A percentile compares a stretch with the other conserved stretches of the same genome.
These are phyloP conservation scores for Saccostrea cuccullata DNA, from an alignment of 1,140 invertebrate genomes.

Conservation along the genomic window DNA sequence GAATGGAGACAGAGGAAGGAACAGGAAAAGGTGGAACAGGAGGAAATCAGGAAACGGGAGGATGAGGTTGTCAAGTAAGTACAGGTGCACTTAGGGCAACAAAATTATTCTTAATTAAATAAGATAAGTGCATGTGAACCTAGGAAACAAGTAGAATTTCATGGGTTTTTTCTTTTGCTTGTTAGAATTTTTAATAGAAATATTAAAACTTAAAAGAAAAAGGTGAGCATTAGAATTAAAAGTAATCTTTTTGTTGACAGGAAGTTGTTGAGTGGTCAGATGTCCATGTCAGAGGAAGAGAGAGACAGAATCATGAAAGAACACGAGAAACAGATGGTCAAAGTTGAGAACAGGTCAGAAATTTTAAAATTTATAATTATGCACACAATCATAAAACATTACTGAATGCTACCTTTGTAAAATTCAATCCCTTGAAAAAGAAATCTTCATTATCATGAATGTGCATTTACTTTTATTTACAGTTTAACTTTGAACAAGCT, in stretches of 20 bases:
- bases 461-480: background rate
- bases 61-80: conserved; percentile 72
- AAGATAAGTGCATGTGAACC: too few species aligned
- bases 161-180: too few species aligned
- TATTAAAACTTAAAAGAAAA: too few species aligned
- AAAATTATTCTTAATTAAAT: too few species aligned
- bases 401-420: background rate
- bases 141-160: too few species aligned
- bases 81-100: background rate
- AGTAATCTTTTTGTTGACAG: conserved; percentile 58
- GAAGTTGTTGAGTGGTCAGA: conserved; percentile 74
- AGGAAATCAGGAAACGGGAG: conserved; percentile 73
- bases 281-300: conserved; percentile 75
- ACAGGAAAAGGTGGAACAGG: conserved; percentile 72
- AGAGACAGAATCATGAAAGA: conserved; percentile 74
- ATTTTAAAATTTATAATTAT: too few species aligned
- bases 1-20: conserved; percentile 68
- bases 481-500: conserved; percentile 76
- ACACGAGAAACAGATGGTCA: conserved; percentile 77
- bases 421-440: background rate
- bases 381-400: too few species aligned
- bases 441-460: too few species aligned
- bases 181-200: too few species aligned
- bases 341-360: conserved; percentile 76
- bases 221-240: too few species aligned